phyloP scores from a whole-genome alignment of 2,113 vertebrate genomes.

The Passer montanus region DNA sequence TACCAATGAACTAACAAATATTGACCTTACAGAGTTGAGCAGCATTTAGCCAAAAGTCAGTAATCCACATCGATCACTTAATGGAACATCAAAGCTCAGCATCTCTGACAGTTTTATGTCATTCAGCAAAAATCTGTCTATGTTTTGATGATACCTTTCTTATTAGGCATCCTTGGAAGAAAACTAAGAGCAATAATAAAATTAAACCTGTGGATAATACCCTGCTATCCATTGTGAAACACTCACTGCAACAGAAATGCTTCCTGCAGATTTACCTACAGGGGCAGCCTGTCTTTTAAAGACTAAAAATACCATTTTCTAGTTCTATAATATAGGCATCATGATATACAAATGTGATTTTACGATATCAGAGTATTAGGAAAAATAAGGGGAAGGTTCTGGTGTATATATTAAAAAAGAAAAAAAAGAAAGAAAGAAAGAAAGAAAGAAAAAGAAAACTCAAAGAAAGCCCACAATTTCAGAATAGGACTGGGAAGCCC shows the following conservation, averaged over 20 bases:
- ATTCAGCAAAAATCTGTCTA: constrained; percentile 83
- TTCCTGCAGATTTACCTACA: not conserved
- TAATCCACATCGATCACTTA: constrained; percentile 93
- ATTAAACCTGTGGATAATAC: constrained; percentile 66
- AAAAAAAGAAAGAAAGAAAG: too few relatives aligned
- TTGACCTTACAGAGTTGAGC: constrained; percentile 88
- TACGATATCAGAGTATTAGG: not conserved
- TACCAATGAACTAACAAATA: constrained; percentile 96
- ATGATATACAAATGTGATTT: not conserved
- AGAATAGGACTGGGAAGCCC: not conserved
- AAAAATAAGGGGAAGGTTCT: not conserved
- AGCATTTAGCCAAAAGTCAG: constrained; percentile 86
- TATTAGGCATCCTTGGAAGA: constrained; percentile 66
- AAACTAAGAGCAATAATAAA: constrained; percentile 71
- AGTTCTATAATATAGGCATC: not conserved
- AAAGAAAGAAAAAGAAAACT: not conserved
- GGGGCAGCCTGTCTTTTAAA: not conserved
- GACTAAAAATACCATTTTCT: not conserved
- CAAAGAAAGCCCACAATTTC: not conserved
- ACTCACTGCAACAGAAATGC: not conserved
- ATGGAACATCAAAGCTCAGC: constrained; percentile 93
- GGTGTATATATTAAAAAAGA: not conserved
- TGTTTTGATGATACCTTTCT: constrained; percentile 85
- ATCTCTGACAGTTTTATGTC: constrained; percentile 91
- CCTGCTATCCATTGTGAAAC: constrained; percentile 59